These are phyloP conservation scores for Mya arenaria DNA, from an alignment of 1,140 invertebrate species.

Conservation along the genomic window DNA sequence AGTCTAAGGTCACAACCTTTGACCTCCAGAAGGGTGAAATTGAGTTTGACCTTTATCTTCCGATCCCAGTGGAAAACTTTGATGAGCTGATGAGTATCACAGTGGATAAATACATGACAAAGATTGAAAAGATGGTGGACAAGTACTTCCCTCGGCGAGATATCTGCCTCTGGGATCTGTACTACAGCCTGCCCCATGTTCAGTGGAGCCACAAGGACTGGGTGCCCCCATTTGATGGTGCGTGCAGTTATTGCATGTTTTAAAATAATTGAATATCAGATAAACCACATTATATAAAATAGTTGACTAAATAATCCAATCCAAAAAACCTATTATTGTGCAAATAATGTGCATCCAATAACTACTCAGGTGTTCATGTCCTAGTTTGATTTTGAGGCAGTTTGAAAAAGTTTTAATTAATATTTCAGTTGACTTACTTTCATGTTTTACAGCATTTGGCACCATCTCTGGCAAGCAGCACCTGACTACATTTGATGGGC, in stretches of 20 bases:
- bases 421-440: too few relatives aligned
- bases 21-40: constrained; percentile 90
- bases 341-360: too few relatives aligned
- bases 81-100: constrained; percentile 87
- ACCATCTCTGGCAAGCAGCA: constrained; percentile 89
- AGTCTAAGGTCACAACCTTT: constrained; percentile 85
- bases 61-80: constrained; percentile 94
- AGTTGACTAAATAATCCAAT: neutral
- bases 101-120: constrained; percentile 53
- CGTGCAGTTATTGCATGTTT: neutral
- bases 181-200: constrained; percentile 74
- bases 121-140: constrained; percentile 7
- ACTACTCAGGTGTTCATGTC: too few relatives aligned
- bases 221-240: constrained; percentile 78
- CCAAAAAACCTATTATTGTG: too few relatives aligned
- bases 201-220: constrained; percentile 63
- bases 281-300: neutral
- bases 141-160: constrained; percentile 63
- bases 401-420: too few relatives aligned
- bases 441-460: constrained; percentile 83
- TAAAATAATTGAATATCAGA: neutral
- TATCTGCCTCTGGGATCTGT: constrained; percentile 64
- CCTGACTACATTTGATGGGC: constrained; percentile 93
- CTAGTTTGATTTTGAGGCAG: too few relatives aligned
- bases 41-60: constrained; percentile 91